Percentiles rank a stretch among this genome's conserved stretches.
phyloP scores from a whole-genome alignment of 1,140 invertebrate genomes.

The Pseudomyrmex pallidus region DNA sequence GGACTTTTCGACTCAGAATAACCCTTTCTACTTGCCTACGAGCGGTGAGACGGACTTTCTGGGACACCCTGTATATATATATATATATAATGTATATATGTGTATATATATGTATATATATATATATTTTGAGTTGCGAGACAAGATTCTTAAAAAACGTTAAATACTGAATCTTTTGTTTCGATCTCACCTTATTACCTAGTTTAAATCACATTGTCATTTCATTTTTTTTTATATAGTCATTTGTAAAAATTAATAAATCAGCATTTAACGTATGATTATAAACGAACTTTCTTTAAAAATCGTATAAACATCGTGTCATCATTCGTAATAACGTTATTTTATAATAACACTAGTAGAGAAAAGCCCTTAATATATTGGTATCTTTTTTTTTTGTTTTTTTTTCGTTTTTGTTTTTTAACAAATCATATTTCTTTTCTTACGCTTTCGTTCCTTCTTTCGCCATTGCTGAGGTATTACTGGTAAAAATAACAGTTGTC shows the following conservation, averaged over 20 bases:
- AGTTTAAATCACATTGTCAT: constrained; percentile 17
- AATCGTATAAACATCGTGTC: constrained; percentile 20
- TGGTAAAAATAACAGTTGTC: constrained; percentile 23
- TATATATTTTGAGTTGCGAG: not conserved
- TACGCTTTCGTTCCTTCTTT: not conserved
- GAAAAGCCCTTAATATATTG: constrained; percentile 17
- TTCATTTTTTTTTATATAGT: constrained; percentile 19
- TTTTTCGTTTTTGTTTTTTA: constrained; percentile 4
- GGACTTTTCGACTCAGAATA: too few relatives aligned
- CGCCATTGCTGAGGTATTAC: constrained; percentile 23
- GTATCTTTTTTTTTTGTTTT: constrained; percentile 7
- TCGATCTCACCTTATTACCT: constrained; percentile 15
- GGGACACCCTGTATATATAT: too few relatives aligned
- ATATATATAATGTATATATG: too few relatives aligned
- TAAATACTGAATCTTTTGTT: constrained; percentile 45
- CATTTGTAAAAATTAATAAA: constrained; percentile 25
- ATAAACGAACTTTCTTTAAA: constrained; percentile 1
- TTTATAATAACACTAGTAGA: not conserved
- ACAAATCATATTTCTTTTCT: constrained; percentile 37
- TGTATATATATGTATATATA: too few relatives aligned
- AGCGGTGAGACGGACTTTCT: too few relatives aligned
- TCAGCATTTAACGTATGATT: constrained; percentile 13
- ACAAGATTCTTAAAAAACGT: constrained; percentile 6
- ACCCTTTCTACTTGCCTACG: too few relatives aligned
- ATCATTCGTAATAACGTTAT: constrained; percentile 13